These are phyloP conservation scores for Trichomalopsis sarcophagae DNA, from an alignment of 1,140 invertebrate genomes.

Conservation along the genomic window DNA sequence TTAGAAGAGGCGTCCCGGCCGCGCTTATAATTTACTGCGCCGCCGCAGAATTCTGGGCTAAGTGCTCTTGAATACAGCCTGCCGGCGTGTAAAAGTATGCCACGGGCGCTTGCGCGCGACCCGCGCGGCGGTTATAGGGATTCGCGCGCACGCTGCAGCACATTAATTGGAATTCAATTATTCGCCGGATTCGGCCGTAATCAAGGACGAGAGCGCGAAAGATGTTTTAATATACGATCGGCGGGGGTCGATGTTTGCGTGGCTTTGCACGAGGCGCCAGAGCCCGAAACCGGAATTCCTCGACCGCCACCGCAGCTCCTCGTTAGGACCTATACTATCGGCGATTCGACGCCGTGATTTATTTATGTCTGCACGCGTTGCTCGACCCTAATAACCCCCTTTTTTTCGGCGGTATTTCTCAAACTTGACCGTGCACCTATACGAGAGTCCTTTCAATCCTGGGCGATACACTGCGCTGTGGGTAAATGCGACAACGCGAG, in stretches of 20 bases:
- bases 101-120: not conserved
- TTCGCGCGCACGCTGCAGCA: not conserved
- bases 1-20: not conserved
- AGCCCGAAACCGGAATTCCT: not conserved
- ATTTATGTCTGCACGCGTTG: not conserved
- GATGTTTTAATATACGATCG: not conserved
- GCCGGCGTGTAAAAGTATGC: not conserved
- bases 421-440: too few relatives aligned
- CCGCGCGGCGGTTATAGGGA: too few relatives aligned
- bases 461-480: too few relatives aligned
- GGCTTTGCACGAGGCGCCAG: not conserved
- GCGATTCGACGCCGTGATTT: not conserved
- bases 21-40: constrained; percentile 5
- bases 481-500: too few relatives aligned
- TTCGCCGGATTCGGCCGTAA: not conserved
- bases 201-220: not conserved
- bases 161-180: constrained; percentile 1
- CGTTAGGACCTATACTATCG: not conserved
- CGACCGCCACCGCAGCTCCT: not conserved
- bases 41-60: too few relatives aligned
- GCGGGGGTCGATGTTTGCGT: not conserved
- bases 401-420: not conserved
- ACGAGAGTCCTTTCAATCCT: too few relatives aligned
- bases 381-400: too few relatives aligned
- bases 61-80: too few relatives aligned